Percentiles rank a stretch among this genome's conserved stretches.
Evolutionary conservation across 1,140 invertebrate species (phyloP).

Genomic region (Proales similis): DNA sequence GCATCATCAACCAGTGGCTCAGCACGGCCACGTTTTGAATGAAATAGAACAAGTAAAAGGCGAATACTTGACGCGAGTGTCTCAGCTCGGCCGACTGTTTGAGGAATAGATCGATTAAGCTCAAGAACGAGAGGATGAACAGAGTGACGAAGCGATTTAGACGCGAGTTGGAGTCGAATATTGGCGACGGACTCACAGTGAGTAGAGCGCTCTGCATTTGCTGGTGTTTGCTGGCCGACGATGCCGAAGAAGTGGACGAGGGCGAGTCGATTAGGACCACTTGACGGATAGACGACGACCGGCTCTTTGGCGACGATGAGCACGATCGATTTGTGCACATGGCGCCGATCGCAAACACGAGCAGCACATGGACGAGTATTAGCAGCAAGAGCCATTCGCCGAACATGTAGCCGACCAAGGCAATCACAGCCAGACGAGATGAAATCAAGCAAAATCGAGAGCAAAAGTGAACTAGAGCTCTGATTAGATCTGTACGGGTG

Average conservation of each 20-base stretch:
- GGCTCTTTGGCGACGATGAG: too few relatives aligned
- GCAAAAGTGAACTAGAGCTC: conserved; percentile 31
- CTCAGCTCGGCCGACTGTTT: conserved; percentile 13
- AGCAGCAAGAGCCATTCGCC: conserved; percentile 17
- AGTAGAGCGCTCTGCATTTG: neutral
- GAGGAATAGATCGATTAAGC: conserved; percentile 20
- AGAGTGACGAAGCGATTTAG: conserved; percentile 4
- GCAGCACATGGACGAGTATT: neutral
- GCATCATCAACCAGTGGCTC: conserved; percentile 8
- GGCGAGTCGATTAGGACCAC: too few relatives aligned
- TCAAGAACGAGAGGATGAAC: neutral
- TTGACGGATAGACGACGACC: too few relatives aligned
- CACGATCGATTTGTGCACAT: too few relatives aligned
- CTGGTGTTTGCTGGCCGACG: neutral
- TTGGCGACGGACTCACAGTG: neutral
- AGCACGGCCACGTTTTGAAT: conserved; percentile 10
- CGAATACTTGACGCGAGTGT: neutral
- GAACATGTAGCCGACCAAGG: conserved; percentile 18
- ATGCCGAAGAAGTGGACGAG: neutral
- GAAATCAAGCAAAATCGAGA: conserved; percentile 31
- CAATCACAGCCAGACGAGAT: conserved; percentile 12
- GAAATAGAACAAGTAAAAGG: conserved; percentile 13
- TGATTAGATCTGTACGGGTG: neutral
- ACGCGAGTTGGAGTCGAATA: too few relatives aligned
- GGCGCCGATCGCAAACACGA: too few relatives aligned